These are phyloP conservation scores for Petrocephalus microphthalmus DNA, from an alignment of 2,113 vertebrate genomes.

Conservation along the genomic window DNA sequence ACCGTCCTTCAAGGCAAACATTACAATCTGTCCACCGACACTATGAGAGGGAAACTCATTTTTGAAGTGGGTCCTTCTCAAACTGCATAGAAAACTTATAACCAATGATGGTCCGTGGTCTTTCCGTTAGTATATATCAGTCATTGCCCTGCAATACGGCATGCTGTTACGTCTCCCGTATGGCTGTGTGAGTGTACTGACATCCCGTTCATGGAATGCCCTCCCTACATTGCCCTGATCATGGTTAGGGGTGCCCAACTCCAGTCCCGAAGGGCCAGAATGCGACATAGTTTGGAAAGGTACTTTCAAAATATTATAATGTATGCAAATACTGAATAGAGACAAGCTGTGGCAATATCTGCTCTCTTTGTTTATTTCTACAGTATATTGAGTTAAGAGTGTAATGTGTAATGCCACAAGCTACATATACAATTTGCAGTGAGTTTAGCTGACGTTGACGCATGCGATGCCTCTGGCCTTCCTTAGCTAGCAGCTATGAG, in stretches of 20 bases:
- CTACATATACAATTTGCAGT: neutral
- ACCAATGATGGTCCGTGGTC: neutral
- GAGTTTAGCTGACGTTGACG: neutral
- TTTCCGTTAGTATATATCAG: neutral
- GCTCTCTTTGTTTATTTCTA: neutral
- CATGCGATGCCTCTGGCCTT: neutral
- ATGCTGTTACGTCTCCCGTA: neutral
- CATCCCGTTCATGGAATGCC: neutral
- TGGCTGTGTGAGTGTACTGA: neutral
- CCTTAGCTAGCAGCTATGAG: neutral
- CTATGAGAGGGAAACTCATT: neutral
- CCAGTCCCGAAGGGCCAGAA: too few species aligned
- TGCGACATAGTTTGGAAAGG: neutral
- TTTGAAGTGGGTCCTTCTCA: neutral
- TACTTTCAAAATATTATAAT: slow-evolving; percentile 3
- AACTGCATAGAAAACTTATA: neutral
- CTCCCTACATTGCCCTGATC: neutral
- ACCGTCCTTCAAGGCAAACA: neutral
- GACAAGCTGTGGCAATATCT: neutral
- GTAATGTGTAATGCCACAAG: neutral
- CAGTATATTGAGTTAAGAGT: neutral
- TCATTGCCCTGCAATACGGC: neutral
- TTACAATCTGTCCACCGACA: neutral
- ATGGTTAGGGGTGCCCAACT: neutral
- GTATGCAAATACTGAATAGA: neutral